These are phyloP conservation scores for Sandelia bainsii DNA, from an alignment of 2,797 vertebrate genomes.

Conservation along the genomic window DNA sequence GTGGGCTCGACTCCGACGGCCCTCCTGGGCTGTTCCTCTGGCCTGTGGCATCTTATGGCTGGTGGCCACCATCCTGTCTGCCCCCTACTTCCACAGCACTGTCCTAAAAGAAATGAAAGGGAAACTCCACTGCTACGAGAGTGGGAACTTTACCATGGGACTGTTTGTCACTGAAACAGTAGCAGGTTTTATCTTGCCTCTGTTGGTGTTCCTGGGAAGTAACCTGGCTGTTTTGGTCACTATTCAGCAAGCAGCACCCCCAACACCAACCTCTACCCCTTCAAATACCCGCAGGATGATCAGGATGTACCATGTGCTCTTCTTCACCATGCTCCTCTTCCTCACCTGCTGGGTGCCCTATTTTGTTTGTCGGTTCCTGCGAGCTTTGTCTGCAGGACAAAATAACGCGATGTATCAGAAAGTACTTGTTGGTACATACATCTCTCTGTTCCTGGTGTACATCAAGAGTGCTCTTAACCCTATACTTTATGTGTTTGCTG, in stretches of 20 bases:
- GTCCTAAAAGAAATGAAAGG: accelerated
- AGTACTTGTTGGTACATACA: slow-evolving; percentile 16
- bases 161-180: slow-evolving; percentile 80
- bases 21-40: slow-evolving; percentile 82
- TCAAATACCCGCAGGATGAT: slow-evolving; percentile 63
- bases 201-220: slow-evolving; percentile 82
- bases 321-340: slow-evolving; percentile 86
- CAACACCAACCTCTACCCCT: slow-evolving; percentile 41
- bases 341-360: slow-evolving; percentile 88
- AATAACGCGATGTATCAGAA: accelerated
- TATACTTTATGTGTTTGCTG: slow-evolving; percentile 85
- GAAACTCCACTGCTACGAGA: slow-evolving; percentile 65
- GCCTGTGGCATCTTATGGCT: slow-evolving; percentile 80
- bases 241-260: slow-evolving; percentile 42
- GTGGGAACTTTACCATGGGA: not conserved
- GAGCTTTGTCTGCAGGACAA: not conserved
- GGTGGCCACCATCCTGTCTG: slow-evolving; percentile 67
- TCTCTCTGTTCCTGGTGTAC: slow-evolving; percentile 84
- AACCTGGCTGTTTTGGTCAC: slow-evolving; percentile 81
- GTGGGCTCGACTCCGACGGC: slow-evolving; percentile 82
- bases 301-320: slow-evolving; percentile 84
- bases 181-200: slow-evolving; percentile 81
- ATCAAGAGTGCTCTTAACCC: slow-evolving; percentile 85
- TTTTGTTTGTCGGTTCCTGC: slow-evolving; percentile 82
- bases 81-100: slow-evolving; percentile 76